phyloP scores from a whole-genome alignment of 1,140 invertebrate species.

The Octopus bimaculoides region DNA sequence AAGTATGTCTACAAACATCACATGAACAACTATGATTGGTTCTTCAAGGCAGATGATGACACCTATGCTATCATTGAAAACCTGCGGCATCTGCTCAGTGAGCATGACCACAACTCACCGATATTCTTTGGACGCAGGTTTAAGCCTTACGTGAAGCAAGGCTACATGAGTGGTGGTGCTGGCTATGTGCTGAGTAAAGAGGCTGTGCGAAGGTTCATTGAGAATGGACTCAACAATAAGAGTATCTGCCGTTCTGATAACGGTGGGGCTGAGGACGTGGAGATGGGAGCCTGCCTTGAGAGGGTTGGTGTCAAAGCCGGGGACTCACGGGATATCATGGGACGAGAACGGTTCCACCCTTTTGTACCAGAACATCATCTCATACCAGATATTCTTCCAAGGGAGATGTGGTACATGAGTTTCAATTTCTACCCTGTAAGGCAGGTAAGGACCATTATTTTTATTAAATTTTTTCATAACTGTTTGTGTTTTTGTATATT shows the following conservation, averaged over 20 bases:
- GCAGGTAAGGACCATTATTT: constrained; percentile 34
- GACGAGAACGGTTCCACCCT: constrained; percentile 91
- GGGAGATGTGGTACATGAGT: constrained; percentile 50
- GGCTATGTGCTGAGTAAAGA: constrained; percentile 53
- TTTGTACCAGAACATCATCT: constrained; percentile 72
- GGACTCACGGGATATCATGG: constrained; percentile 79
- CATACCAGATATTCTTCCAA: constrained; percentile 45
- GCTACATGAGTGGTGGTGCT: constrained; percentile 49
- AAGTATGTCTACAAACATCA: constrained; percentile 71
- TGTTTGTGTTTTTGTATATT: too few species aligned
- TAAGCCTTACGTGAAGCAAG: constrained; percentile 40
- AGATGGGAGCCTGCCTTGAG: constrained; percentile 89
- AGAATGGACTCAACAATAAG: constrained; percentile 25
- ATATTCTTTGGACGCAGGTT: constrained; percentile 36
- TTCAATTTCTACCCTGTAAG: constrained; percentile 48
- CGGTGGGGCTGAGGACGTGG: constrained; percentile 84
- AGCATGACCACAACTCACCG: constrained; percentile 27
- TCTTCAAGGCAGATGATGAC: constrained; percentile 54
- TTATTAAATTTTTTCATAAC: background rate
- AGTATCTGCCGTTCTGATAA: constrained; percentile 58
- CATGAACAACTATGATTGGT: constrained; percentile 53
- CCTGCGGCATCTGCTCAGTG: constrained; percentile 79
- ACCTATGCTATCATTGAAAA: constrained; percentile 90
- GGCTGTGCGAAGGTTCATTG: constrained; percentile 32
- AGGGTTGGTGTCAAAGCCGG: constrained; percentile 80